Percentiles rank a stretch among this genome's conserved stretches.
Conservation (phyloP, 1,140 invertebrate species). For the Lethrus apterus region DNA sequence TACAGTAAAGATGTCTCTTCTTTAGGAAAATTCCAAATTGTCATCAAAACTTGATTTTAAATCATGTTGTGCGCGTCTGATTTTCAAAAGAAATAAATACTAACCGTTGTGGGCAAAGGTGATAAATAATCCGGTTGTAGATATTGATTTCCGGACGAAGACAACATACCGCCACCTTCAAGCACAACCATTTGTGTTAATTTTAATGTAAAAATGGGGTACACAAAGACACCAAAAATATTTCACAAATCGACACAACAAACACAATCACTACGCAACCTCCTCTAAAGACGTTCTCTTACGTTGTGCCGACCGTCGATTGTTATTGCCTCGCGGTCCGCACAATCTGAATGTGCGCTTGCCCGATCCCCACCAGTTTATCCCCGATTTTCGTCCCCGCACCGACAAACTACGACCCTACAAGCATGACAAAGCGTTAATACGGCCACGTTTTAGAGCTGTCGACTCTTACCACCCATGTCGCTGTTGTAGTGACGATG, state of each 20-base stretch:
- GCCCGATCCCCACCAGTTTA: conserved; percentile 18
- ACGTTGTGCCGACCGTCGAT: conserved; percentile 4
- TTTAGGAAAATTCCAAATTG: too few species aligned
- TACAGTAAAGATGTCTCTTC: too few species aligned
- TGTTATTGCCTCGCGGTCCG: not conserved
- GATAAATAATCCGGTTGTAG: conserved; percentile 88
- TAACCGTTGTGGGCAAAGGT: conserved; percentile 85
- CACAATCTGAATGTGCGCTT: conserved; percentile 2
- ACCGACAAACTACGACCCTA: not conserved
- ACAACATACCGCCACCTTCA: conserved; percentile 84
- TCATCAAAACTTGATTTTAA: too few species aligned
- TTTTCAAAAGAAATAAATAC: conserved; percentile 46
- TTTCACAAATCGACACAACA: too few species aligned
- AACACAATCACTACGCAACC: conserved; percentile 13
- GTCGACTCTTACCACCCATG: conserved; percentile 45
- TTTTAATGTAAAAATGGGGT: too few species aligned
- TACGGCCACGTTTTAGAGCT: conserved; percentile 36
- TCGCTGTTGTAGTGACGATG: conserved; percentile 45
- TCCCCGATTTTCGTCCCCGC: not conserved
- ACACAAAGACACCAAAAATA: too few species aligned
- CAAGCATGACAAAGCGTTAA: conserved; percentile 39
- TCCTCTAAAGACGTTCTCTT: conserved; percentile 10
- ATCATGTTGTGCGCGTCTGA: too few species aligned
- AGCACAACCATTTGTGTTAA: conserved; percentile 90
- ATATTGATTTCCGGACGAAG: conserved; percentile 84